Percentiles rank a stretch among this genome's conserved stretches.
phyloP scores from a whole-genome alignment of 2,113 vertebrate genomes.

The Picathartes gymnocephalus region DNA sequence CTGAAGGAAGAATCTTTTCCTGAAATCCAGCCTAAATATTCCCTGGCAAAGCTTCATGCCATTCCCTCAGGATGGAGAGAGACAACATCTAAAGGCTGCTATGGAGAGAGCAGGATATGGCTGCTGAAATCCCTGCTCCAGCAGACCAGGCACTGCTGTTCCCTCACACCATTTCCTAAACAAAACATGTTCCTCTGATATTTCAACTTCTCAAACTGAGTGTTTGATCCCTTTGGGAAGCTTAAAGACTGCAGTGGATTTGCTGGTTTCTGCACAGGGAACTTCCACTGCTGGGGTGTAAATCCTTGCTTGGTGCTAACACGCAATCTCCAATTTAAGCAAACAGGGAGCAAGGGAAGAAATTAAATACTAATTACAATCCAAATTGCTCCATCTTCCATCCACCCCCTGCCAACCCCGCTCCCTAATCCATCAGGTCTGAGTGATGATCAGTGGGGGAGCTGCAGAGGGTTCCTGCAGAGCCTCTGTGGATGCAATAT shows the following conservation, averaged over 20 bases:
- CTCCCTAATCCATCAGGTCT: conserved; percentile 6
- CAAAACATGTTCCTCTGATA: neutral
- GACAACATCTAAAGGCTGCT: neutral
- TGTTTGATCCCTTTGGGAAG: neutral
- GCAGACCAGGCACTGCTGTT: neutral
- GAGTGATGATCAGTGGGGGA: conserved; percentile 20
- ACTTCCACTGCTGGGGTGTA: neutral
- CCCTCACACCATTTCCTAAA: neutral
- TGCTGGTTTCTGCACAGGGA: neutral
- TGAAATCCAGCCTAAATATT: neutral
- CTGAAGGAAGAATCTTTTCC: neutral
- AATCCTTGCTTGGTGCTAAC: neutral
- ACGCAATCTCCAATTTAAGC: neutral
- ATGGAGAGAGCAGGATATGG: accelerated
- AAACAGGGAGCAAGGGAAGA: neutral
- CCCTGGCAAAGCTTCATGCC: neutral
- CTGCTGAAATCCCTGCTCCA: neutral
- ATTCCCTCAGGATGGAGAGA: neutral
- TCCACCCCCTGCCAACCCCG: conserved; percentile 4
- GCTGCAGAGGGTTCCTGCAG: neutral
- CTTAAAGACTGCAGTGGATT: neutral
- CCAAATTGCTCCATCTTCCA: conserved; percentile 1
- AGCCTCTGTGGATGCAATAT: neutral
- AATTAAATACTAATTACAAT: conserved; percentile 34
- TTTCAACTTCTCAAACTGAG: neutral